These are phyloP conservation scores for Schrankia costaestrigalis DNA, from an alignment of 2,888 invertebrate genomes.

Conservation along the genomic window DNA sequence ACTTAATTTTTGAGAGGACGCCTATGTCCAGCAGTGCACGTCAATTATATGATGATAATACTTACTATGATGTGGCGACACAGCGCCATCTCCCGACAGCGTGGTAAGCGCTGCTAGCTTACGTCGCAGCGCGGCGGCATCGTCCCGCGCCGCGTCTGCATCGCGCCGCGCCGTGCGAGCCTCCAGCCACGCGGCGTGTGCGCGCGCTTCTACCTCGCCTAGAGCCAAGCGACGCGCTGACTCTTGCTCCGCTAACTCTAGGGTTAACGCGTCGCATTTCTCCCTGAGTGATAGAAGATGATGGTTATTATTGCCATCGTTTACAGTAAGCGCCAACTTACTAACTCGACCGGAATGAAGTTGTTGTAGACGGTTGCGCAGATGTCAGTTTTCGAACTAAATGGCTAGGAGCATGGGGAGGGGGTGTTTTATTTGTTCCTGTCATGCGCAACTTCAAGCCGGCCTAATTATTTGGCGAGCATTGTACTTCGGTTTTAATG, in stretches of 20 bases:
- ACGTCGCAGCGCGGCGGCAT: conserved; percentile 59
- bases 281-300: conserved; percentile 62
- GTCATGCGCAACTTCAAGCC: too few species aligned
- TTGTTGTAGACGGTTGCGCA: too few species aligned
- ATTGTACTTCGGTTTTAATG: neutral
- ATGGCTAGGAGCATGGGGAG: too few species aligned
- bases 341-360: too few species aligned
- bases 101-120: conserved; percentile 56
- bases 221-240: conserved; percentile 84
- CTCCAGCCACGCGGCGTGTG: conserved; percentile 92
- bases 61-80: conserved; percentile 51
- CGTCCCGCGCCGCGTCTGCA: conserved; percentile 84
- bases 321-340: neutral
- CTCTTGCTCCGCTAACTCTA: conserved; percentile 93
- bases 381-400: too few species aligned
- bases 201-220: conserved; percentile 89
- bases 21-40: too few species aligned
- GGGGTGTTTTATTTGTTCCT: too few species aligned
- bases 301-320: neutral
- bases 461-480: too few species aligned
- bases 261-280: conserved; percentile 85
- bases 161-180: conserved; percentile 90
- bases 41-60: conserved; percentile 4
- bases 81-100: conserved; percentile 43
- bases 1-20: too few species aligned